Evolutionary conservation across 2,113 vertebrate genomes (phyloP).

Genomic region (Toxostoma redivivum): DNA sequence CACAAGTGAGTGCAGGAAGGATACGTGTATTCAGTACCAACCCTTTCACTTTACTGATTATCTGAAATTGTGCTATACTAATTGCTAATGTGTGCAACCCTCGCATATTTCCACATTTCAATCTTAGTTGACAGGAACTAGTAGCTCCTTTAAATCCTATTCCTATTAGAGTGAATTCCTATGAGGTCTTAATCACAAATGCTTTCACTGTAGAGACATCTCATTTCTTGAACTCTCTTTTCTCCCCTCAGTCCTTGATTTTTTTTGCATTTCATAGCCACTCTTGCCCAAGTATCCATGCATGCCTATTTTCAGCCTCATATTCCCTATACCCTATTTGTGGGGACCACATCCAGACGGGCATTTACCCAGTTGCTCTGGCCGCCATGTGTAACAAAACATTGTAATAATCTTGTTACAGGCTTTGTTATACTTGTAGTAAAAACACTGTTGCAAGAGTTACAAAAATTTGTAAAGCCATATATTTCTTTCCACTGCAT

Average conservation of each 20-base stretch:
- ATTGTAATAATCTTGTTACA: background rate
- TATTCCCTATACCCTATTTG: fast-evolving
- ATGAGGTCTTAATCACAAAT: background rate
- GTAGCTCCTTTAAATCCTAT: background rate
- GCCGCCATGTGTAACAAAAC: background rate
- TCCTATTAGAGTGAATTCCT: background rate
- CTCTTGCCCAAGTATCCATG: background rate
- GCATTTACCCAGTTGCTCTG: fast-evolving
- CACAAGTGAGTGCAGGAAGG: background rate
- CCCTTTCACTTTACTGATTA: background rate
- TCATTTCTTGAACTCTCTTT: background rate
- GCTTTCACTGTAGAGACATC: background rate
- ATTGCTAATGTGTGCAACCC: background rate
- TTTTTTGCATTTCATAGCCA: background rate
- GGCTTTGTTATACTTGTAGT: background rate
- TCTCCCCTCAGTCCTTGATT: background rate
- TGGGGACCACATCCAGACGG: background rate
- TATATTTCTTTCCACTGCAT: fast-evolving
- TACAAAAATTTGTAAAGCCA: background rate
- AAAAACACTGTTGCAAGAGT: background rate
- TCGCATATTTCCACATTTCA: background rate
- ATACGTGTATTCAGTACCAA: background rate
- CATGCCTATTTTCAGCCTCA: fast-evolving
- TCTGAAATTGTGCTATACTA: background rate
- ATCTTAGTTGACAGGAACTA: background rate